These are phyloP conservation scores for Gallinago nigripennis DNA, from an alignment of 2,797 vertebrate species.

Conservation along the genomic window DNA sequence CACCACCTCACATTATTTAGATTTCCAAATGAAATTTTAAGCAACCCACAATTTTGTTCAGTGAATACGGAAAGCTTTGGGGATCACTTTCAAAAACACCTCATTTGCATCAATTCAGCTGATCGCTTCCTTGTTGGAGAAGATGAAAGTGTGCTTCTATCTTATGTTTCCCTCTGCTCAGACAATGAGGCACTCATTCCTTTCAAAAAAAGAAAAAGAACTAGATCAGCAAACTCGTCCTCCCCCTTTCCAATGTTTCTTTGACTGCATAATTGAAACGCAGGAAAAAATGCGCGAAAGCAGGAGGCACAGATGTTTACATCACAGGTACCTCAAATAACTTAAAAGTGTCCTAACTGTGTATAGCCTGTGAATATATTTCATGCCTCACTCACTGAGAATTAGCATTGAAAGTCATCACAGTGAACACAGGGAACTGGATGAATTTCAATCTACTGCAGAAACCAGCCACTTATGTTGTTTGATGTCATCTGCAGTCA, in stretches of 20 bases:
- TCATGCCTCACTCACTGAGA: slow-evolving; percentile 69
- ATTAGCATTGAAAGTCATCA: slow-evolving; percentile 73
- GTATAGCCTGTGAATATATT: slow-evolving; percentile 65
- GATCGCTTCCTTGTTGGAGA: not conserved
- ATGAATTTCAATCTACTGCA: slow-evolving; percentile 70
- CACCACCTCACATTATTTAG: not conserved
- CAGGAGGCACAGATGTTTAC: slow-evolving; percentile 68
- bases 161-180: slow-evolving; percentile 2
- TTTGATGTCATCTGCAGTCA: slow-evolving; percentile 73
- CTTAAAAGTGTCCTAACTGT: slow-evolving; percentile 60
- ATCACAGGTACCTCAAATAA: slow-evolving; percentile 62
- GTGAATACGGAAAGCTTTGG: not conserved
- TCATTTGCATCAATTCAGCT: slow-evolving; percentile 48
- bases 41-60: not conserved
- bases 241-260: slow-evolving; percentile 13
- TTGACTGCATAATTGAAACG: slow-evolving; percentile 63
- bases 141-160: slow-evolving; percentile 51
- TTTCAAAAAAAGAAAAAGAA: slow-evolving; percentile 37
- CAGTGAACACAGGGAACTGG: slow-evolving; percentile 65
- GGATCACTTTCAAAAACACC: slow-evolving; percentile 26
- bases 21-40: not conserved
- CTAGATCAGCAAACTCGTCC: slow-evolving; percentile 17
- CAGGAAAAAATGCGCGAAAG: slow-evolving; percentile 8
- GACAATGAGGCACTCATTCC: slow-evolving; percentile 14
- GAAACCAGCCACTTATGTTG: slow-evolving; percentile 68